Percentiles rank a stretch among this genome's conserved stretches.
Conservation (phyloP, 2,113 vertebrate species). For the Leptodactylus fuscus region DNA sequence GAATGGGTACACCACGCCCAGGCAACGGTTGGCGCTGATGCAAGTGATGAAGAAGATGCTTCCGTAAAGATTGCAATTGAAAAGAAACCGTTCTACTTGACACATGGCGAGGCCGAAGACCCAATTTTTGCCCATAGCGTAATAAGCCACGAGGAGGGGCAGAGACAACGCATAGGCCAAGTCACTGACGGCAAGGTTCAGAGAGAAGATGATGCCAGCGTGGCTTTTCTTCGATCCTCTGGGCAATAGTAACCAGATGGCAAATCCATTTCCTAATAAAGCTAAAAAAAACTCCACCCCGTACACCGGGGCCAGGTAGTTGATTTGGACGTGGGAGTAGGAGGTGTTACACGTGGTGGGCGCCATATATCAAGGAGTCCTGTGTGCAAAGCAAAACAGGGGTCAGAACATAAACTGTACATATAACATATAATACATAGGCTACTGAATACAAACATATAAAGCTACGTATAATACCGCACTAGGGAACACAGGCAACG, state of each 20-base stretch:
- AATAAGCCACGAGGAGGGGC: constrained; percentile 76
- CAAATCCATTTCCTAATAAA: constrained; percentile 54
- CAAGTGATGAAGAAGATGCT: constrained; percentile 81
- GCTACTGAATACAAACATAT: background rate
- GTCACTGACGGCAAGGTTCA: constrained; percentile 81
- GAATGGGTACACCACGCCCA: constrained; percentile 79
- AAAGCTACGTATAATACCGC: background rate
- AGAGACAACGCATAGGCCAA: constrained; percentile 78
- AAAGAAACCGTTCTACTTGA: constrained; percentile 80
- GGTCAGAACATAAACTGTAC: background rate
- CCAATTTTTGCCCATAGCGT: constrained; percentile 73
- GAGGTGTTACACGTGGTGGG: fast-evolving
- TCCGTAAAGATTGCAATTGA: constrained; percentile 80
- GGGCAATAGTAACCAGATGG: constrained; percentile 50
- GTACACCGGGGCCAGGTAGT: constrained; percentile 63
- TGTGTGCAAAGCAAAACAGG: background rate
- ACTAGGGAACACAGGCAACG: no score
- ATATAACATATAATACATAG: no score
- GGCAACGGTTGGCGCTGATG: constrained; percentile 82
- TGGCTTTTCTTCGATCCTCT: constrained; percentile 72
- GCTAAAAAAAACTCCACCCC: constrained; percentile 59
- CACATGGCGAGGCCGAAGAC: constrained; percentile 69
- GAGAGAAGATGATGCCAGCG: constrained; percentile 76
- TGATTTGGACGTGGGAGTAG: constrained; percentile 53
- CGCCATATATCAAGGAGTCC: constrained; percentile 7